Evolutionary conservation across 2,797 vertebrate species (phyloP).

Genomic region (Nyctalus aviator): DNA sequence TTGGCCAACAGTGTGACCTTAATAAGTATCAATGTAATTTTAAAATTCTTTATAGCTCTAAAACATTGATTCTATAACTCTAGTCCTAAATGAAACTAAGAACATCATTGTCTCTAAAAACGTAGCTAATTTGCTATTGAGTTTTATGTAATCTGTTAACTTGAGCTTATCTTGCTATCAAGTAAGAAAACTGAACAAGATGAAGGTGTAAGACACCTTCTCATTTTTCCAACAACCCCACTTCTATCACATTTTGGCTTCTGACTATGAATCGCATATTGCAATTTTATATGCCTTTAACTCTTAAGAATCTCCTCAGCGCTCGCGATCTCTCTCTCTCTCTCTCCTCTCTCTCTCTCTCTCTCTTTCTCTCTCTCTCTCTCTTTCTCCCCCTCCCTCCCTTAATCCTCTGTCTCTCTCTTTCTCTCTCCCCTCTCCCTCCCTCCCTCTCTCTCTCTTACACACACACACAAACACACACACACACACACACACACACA

Average conservation of each 20-base stretch:
- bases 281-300: neutral
- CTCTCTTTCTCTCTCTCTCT: too few relatives aligned
- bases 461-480: too few relatives aligned
- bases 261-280: neutral
- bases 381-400: too few relatives aligned
- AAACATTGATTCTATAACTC: slow-evolving; percentile 10
- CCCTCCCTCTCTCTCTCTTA: too few relatives aligned
- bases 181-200: neutral
- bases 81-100: slow-evolving; percentile 3
- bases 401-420: too few relatives aligned
- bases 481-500: too few relatives aligned
- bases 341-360: neutral
- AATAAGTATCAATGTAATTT: slow-evolving; percentile 11
- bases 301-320: neutral
- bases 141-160: neutral
- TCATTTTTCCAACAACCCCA: slow-evolving; percentile 23
- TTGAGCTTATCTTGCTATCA: neutral
- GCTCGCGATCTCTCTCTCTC: neutral
- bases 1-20: neutral
- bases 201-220: neutral
- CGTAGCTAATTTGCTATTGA: neutral
- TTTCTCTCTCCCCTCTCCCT: too few relatives aligned
- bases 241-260: neutral
- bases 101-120: neutral
- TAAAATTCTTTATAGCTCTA: neutral